phyloP scores from a whole-genome alignment of 2,797 vertebrate genomes.

The Mico argentatus region DNA sequence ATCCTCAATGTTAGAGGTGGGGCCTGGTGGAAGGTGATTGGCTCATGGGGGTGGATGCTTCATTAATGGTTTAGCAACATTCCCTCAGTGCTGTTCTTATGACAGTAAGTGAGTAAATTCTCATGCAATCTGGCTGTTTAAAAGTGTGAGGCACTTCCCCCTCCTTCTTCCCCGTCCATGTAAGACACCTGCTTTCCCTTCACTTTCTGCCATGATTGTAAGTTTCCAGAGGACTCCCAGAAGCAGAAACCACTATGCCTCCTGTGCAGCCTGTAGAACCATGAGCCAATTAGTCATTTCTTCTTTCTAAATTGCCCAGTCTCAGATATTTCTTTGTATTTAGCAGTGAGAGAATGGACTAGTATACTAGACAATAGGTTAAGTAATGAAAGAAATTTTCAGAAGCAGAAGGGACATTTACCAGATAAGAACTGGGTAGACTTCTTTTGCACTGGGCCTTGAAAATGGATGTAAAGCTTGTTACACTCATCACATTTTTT shows the following conservation, averaged over 20 bases:
- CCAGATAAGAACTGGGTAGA: not conserved
- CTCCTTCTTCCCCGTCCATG: not conserved
- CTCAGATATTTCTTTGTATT: not conserved
- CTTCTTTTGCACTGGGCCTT: not conserved
- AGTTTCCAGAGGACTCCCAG: not conserved
- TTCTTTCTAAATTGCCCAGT: not conserved
- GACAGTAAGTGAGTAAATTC: not conserved
- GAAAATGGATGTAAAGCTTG: not conserved
- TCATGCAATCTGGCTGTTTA: not conserved
- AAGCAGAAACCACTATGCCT: not conserved
- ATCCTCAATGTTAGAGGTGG: not conserved
- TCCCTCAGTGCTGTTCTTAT: not conserved
- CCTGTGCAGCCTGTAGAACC: not conserved
- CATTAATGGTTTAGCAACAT: not conserved
- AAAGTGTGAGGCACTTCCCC: not conserved
- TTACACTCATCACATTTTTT: conserved; percentile 65
- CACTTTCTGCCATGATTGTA: not conserved
- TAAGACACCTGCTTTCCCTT: not conserved
- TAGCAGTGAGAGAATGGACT: not conserved
- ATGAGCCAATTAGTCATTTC: not conserved
- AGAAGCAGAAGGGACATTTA: not conserved
- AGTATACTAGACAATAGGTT: rapidly evolving
- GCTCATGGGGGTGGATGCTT: not conserved
- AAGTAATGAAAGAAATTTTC: not conserved
- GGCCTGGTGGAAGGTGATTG: not conserved